A percentile compares a stretch with the other conserved stretches of the same genome.
Conservation (phyloP, 2,888 invertebrate genomes). For the Bugulina stolonifera region DNA sequence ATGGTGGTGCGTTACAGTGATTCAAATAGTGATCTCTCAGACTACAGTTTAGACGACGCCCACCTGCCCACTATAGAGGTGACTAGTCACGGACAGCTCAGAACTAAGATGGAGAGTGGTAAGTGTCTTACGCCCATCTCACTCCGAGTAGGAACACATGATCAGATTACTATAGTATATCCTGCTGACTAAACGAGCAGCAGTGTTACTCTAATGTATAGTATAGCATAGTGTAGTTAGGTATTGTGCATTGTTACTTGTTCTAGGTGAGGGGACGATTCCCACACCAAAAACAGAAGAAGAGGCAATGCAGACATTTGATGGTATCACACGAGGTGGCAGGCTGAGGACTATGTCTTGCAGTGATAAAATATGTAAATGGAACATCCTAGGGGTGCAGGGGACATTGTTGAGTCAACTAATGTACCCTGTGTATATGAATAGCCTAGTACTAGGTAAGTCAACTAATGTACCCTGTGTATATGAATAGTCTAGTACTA, state of each 20-base stretch:
- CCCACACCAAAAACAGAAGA: constrained; percentile 56
- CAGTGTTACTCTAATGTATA: too few species aligned
- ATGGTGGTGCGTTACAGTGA: constrained; percentile 7
- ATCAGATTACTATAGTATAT: too few species aligned
- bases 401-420: constrained; percentile 76
- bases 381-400: constrained; percentile 91
- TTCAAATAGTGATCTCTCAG: background rate
- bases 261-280: constrained; percentile 54
- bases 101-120: constrained; percentile 54
- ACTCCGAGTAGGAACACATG: too few species aligned
- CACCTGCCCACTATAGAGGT: constrained; percentile 51
- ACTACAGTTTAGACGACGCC: constrained; percentile 10
- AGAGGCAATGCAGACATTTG: constrained; percentile 82
- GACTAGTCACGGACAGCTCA: constrained; percentile 48
- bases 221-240: too few species aligned
- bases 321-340: constrained; percentile 84
- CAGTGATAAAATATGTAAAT: constrained; percentile 90
- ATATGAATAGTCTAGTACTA: constrained; percentile 51
- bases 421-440: constrained; percentile 60
- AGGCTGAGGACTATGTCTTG: constrained; percentile 93
- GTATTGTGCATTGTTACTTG: background rate
- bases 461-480: constrained; percentile 63
- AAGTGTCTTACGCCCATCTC: too few species aligned
- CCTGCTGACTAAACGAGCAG: too few species aligned
- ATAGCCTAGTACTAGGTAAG: constrained; percentile 51